phyloP scores from a whole-genome alignment of 2,888 invertebrate species.

The Exocentrus adspersus region DNA sequence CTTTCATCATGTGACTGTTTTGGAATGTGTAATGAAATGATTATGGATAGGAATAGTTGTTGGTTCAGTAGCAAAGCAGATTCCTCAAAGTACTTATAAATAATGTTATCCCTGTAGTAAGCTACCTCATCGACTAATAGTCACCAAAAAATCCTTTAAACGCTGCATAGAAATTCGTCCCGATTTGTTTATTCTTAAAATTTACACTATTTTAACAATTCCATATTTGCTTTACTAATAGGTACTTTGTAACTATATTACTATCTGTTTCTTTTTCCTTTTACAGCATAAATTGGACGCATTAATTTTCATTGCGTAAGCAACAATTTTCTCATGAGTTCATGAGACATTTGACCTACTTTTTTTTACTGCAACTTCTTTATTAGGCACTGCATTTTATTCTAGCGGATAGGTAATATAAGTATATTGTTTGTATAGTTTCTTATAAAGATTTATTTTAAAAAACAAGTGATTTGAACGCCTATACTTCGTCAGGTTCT shows the following conservation, averaged over 20 bases:
- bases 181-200: neutral
- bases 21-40: constrained; percentile 25
- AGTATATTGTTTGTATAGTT: too few relatives aligned
- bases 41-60: constrained; percentile 26
- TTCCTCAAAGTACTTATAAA: neutral
- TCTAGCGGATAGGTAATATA: too few relatives aligned
- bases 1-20: constrained; percentile 34
- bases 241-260: neutral
- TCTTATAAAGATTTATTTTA: too few relatives aligned
- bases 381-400: too few relatives aligned
- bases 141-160: neutral
- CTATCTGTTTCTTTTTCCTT: too few relatives aligned
- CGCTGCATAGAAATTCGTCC: neutral
- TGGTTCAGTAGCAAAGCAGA: constrained; percentile 25
- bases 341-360: too few relatives aligned
- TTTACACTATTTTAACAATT: neutral
- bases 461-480: too few relatives aligned
- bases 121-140: neutral
- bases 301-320: too few relatives aligned
- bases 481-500: too few relatives aligned
- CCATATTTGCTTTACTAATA: neutral
- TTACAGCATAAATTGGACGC: too few relatives aligned
- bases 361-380: too few relatives aligned
- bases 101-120: neutral
- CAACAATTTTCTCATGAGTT: too few relatives aligned